Evolutionary conservation across 2,113 vertebrate species (phyloP).

Genomic region (Austrofundulus limnaeus): DNA sequence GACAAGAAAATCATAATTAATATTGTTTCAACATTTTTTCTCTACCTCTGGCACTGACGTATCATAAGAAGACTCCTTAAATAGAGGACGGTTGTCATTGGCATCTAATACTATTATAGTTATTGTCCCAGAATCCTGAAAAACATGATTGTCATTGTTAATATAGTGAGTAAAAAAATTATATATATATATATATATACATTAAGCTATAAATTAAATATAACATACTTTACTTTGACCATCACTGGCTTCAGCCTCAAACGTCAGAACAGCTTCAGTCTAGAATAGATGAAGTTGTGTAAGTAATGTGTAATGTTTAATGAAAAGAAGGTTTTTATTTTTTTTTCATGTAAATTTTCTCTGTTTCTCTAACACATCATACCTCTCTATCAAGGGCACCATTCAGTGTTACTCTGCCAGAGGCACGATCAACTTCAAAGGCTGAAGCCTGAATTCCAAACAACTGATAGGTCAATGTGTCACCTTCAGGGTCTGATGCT

Average conservation of each 20-base stretch:
- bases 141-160: conserved; percentile 25
- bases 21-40: conserved; percentile 1
- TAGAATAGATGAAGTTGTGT: conserved; percentile 10
- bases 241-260: conserved; percentile 20
- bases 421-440: conserved; percentile 3
- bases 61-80: conserved; percentile 66
- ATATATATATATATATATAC: neutral
- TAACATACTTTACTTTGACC: neutral
- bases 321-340: neutral
- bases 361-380: conserved; percentile 1
- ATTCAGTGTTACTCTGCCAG: conserved; percentile 60
- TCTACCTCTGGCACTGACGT: conserved; percentile 76
- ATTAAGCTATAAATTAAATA: neutral
- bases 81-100: conserved; percentile 83
- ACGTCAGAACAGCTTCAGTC: rapidly evolving
- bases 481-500: conserved; percentile 54
- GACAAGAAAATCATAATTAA: no score
- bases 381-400: conserved; percentile 79
- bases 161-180: neutral
- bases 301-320: neutral
- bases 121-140: neutral
- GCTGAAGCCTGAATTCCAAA: neutral
- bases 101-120: conserved; percentile 64
- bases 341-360: neutral
- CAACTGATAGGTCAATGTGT: conserved; percentile 63